A percentile compares a stretch with the other conserved stretches of the same genome.
Evolutionary conservation across 1,140 invertebrate species (phyloP).

Genomic region (Gonatopus flavifemur): DNA sequence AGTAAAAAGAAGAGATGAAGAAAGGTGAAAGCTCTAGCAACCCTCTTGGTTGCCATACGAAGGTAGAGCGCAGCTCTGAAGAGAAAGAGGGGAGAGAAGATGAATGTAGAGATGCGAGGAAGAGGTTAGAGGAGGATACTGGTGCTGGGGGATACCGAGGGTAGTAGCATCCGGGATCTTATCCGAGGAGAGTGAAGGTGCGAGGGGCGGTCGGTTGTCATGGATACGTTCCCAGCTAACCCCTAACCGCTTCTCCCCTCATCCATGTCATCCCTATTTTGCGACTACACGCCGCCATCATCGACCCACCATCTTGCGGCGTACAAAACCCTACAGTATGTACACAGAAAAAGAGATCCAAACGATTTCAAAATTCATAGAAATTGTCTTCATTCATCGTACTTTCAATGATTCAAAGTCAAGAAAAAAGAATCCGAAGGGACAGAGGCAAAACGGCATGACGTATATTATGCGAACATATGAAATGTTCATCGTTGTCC

Average conservation of each 20-base stretch:
- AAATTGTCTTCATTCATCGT: no score
- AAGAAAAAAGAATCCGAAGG: no score
- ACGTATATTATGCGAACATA: no score
- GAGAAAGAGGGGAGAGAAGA: slow-evolving; percentile 15
- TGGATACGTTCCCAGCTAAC: slow-evolving; percentile 52
- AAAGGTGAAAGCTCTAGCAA: no score
- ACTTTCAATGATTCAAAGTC: no score
- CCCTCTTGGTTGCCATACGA: not conserved
- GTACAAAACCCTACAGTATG: no score
- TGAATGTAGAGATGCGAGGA: slow-evolving; percentile 10
- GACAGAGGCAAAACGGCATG: no score
- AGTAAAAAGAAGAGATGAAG: no score
- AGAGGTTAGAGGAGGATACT: no score
- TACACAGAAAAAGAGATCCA: no score
- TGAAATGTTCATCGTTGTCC: no score
- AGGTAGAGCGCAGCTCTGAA: slow-evolving; percentile 13
- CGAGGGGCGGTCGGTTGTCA: slow-evolving; percentile 57
- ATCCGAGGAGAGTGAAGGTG: slow-evolving; percentile 43
- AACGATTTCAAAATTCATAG: no score
- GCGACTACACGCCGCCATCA: slow-evolving; percentile 50
- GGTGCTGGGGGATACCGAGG: slow-evolving; percentile 35
- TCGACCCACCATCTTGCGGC: slow-evolving; percentile 59
- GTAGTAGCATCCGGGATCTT: slow-evolving; percentile 47
- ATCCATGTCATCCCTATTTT: slow-evolving; percentile 36
- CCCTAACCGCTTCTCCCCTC: slow-evolving; percentile 42